phyloP scores from a whole-genome alignment of 2,113 vertebrate species.

The Cyphomyrus plagiostoma region DNA sequence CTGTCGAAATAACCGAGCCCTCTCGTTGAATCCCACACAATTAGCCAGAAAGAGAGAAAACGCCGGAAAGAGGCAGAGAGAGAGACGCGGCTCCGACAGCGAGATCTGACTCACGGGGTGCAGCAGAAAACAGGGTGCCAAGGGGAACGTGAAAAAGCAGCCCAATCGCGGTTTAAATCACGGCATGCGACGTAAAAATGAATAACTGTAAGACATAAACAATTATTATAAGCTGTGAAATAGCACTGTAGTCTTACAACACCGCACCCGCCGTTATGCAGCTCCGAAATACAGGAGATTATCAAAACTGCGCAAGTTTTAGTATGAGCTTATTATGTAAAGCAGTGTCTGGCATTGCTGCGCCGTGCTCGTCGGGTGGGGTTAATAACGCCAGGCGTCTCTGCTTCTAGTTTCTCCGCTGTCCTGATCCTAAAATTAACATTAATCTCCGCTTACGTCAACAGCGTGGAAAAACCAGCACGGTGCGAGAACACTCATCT shows the following conservation, averaged over 20 bases:
- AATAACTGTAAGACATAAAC: neutral
- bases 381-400: neutral
- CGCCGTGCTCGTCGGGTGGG: neutral
- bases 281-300: neutral
- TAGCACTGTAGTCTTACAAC: neutral
- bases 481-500: neutral
- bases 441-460: neutral
- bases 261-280: neutral
- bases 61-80: neutral
- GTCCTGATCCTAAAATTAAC: neutral
- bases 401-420: neutral
- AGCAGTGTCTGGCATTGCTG: neutral
- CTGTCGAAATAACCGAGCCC: neutral
- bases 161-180: neutral
- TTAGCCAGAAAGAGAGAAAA: neutral
- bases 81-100: neutral
- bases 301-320: neutral
- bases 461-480: neutral
- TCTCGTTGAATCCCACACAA: neutral
- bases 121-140: neutral
- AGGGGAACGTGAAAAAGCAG: neutral
- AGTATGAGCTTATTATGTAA: neutral
- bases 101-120: neutral
- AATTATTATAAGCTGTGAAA: neutral
- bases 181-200: neutral